These are phyloP conservation scores for Mesopsocus fuscifrons DNA, from an alignment of 2,888 invertebrate genomes.

Conservation along the genomic window DNA sequence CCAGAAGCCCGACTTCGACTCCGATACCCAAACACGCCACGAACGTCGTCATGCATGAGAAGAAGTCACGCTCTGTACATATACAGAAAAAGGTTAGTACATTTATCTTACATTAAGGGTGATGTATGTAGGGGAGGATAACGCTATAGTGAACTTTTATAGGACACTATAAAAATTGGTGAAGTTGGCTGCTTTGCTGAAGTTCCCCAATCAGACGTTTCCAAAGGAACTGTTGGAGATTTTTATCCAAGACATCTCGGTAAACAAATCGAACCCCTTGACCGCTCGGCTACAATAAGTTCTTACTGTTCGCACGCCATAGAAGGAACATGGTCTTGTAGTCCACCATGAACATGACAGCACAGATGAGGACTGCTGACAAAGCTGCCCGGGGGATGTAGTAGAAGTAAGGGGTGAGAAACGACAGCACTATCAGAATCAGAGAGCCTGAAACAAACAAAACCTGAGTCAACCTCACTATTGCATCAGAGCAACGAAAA, in stretches of 20 bases:
- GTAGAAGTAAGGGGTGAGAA: conserved; percentile 73
- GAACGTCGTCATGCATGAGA: conserved; percentile 47
- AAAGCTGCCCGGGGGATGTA: conserved; percentile 71
- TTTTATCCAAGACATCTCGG: too few relatives aligned
- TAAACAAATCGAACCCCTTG: too few relatives aligned
- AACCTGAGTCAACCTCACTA: conserved; percentile 18
- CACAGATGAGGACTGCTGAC: conserved; percentile 73
- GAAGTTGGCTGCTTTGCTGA: too few relatives aligned
- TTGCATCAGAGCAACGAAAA: conserved; percentile 17
- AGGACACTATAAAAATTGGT: too few relatives aligned
- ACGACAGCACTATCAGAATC: conserved; percentile 60
- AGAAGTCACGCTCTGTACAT: conserved; percentile 34
- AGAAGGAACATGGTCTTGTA: conserved; percentile 30
- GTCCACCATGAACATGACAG: conserved; percentile 67
- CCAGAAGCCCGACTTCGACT: conserved; percentile 61
- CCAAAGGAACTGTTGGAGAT: too few relatives aligned
- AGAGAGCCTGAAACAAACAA: conserved; percentile 40
- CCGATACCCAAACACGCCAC: conserved; percentile 43
- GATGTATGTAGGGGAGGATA: too few relatives aligned
- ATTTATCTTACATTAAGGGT: too few relatives aligned
- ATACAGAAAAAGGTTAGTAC: too few relatives aligned
- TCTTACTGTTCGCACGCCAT: conserved; percentile 34
- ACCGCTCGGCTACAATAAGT: too few relatives aligned
- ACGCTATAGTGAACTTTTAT: too few relatives aligned
- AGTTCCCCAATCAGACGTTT: too few relatives aligned